Percentiles rank a stretch among this genome's conserved stretches.
These are phyloP conservation scores for Aepyceros melampus DNA, from an alignment of 2,113 vertebrate species.

Conservation along the genomic window DNA sequence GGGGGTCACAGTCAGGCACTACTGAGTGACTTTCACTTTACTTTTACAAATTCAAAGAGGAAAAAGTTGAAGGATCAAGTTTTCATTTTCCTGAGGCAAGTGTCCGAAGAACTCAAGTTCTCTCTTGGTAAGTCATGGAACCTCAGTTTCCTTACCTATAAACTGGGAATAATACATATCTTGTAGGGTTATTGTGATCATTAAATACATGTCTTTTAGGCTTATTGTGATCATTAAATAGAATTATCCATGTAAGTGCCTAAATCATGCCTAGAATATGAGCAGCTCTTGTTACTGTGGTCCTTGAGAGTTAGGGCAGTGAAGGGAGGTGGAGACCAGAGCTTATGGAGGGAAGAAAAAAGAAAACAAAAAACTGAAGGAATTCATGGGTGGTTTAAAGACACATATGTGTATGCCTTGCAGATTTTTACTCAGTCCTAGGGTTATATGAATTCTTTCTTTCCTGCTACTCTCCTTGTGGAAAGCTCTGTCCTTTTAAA, in stretches of 20 bases:
- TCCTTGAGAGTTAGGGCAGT: background rate
- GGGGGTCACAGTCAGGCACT: background rate
- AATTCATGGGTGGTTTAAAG: background rate
- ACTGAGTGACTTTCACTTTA: background rate
- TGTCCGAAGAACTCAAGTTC: background rate
- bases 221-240: background rate
- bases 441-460: slow-evolving; percentile 3
- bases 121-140: background rate
- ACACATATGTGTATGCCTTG: background rate
- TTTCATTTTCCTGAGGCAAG: background rate
- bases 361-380: background rate
- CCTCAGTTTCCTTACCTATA: background rate
- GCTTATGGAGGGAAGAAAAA: background rate
- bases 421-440: slow-evolving; percentile 13
- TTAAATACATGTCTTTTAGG: background rate
- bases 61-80: background rate
- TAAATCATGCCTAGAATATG: background rate
- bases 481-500: slow-evolving; percentile 64
- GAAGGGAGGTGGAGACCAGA: background rate
- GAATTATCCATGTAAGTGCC: background rate
- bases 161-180: background rate
- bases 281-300: background rate
- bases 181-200: background rate
- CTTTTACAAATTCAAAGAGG: background rate
- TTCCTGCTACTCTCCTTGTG: slow-evolving; percentile 35